A percentile compares a stretch with the other conserved stretches of the same genome.
Evolutionary conservation across 2,797 vertebrate species (phyloP).

Genomic region (Sciurus carolinensis): DNA sequence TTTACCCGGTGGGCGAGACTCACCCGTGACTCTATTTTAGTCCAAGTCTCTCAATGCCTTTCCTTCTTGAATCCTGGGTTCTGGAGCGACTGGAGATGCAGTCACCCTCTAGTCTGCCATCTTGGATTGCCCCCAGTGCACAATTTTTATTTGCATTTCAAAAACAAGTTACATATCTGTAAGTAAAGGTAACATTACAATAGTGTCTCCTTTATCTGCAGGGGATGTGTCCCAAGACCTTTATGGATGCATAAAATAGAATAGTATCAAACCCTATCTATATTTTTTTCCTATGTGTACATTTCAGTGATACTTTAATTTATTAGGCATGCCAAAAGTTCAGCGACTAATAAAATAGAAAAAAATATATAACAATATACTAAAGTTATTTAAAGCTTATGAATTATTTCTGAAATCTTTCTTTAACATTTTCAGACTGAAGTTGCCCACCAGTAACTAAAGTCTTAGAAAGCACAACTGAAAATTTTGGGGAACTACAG

Average conservation of each 20-base stretch:
- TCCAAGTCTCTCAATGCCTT: too few species aligned
- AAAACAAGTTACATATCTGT: not conserved
- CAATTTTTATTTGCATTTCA: not conserved
- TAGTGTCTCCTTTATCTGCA: too few species aligned
- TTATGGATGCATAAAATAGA: not conserved
- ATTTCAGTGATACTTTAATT: not conserved
- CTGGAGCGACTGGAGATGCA: too few species aligned
- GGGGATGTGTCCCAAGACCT: not conserved
- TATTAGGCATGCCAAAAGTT: not conserved
- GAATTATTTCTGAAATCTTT: not conserved
- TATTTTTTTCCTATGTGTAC: not conserved
- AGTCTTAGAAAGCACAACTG: not conserved
- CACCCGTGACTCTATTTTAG: too few species aligned
- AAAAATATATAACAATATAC: not conserved
- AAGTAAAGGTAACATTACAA: not conserved
- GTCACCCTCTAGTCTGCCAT: too few species aligned
- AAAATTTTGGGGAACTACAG: not conserved
- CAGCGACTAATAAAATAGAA: not conserved
- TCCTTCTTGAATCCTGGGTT: too few species aligned
- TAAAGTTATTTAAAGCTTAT: not conserved
- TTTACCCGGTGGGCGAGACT: too few species aligned
- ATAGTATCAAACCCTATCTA: too few species aligned
- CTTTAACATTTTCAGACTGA: not conserved
- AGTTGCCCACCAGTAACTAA: not conserved
- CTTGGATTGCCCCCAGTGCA: not conserved